Evolutionary conservation across 2,797 vertebrate genomes (phyloP).

Genomic region (Platalea minor): DNA sequence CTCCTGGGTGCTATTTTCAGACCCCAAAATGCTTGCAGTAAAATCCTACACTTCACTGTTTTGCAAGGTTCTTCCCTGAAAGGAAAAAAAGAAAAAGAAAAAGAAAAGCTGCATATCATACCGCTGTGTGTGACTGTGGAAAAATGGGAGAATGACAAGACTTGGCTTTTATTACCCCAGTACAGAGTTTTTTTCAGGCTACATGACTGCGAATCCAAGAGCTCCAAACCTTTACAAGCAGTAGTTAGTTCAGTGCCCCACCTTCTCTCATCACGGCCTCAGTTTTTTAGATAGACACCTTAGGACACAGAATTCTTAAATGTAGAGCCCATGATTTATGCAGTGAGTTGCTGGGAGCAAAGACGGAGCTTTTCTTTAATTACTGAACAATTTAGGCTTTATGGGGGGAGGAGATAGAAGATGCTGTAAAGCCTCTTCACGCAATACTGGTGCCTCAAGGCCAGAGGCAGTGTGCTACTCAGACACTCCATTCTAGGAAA

Average conservation of each 20-base stretch:
- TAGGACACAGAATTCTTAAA: background rate
- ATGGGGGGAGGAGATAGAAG: background rate
- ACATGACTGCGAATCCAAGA: background rate
- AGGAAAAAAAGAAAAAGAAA: background rate
- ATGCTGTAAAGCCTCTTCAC: background rate
- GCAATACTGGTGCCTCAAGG: background rate
- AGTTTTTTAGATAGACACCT: background rate
- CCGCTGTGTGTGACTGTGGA: background rate
- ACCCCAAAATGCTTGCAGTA: background rate
- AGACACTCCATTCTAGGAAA: background rate
- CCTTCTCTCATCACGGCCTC: background rate
- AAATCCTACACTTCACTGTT: background rate
- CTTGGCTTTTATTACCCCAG: background rate
- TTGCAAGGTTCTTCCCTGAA: background rate
- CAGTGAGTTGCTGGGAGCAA: background rate
- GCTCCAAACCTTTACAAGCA: background rate
- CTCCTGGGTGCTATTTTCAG: slow-evolving; percentile 14
- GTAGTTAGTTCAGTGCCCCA: background rate
- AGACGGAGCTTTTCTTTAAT: background rate
- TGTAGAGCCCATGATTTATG: background rate
- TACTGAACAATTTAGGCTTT: background rate
- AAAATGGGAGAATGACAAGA: background rate
- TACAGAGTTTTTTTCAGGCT: background rate
- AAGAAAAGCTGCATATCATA: background rate
- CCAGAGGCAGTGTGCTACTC: background rate